Percentiles rank a stretch among this genome's conserved stretches.
Conservation (phyloP, 1,140 invertebrate species). For the Batillaria attramentaria region DNA sequence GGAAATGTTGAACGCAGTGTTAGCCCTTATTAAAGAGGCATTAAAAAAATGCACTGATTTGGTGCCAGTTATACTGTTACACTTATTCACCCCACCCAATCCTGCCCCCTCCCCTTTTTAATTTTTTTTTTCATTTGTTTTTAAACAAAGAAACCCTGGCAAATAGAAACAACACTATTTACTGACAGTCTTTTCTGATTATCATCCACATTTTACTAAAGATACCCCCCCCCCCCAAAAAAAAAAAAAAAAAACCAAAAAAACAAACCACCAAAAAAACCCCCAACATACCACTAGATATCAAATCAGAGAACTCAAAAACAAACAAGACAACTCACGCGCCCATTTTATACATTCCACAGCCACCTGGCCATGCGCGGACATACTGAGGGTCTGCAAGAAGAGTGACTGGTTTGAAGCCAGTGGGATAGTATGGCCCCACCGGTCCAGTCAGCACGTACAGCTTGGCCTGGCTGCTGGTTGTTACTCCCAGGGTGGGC, state of each 20-base stretch:
- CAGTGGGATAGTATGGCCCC: constrained; percentile 88
- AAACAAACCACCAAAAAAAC: too few relatives aligned
- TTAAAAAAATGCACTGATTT: not conserved
- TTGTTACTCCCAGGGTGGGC: constrained; percentile 91
- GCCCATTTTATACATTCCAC: constrained; percentile 94
- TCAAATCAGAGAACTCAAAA: too few relatives aligned
- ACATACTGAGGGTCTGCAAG: constrained; percentile 86
- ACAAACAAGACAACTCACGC: constrained; percentile 80
- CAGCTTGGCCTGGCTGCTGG: constrained; percentile 87
- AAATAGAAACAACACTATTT: not conserved
- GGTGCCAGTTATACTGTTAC: not conserved
- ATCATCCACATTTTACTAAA: too few relatives aligned
- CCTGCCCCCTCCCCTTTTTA: not conserved
- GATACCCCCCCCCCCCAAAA: not conserved
- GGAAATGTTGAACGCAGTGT: not conserved
- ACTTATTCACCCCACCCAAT: not conserved
- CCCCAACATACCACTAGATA: too few relatives aligned
- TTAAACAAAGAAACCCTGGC: too few relatives aligned
- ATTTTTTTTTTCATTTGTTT: not conserved
- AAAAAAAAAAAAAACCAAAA: too few relatives aligned
- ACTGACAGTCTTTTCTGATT: not conserved
- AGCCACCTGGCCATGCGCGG: constrained; percentile 93
- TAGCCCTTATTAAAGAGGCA: not conserved
- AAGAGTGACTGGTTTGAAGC: constrained; percentile 83
- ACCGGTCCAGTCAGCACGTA: constrained; percentile 95